Evolutionary conservation across 2,113 vertebrate species (phyloP), one percentile per base, ranked within the genome.

Genomic region (Gobius niger): DNA sequence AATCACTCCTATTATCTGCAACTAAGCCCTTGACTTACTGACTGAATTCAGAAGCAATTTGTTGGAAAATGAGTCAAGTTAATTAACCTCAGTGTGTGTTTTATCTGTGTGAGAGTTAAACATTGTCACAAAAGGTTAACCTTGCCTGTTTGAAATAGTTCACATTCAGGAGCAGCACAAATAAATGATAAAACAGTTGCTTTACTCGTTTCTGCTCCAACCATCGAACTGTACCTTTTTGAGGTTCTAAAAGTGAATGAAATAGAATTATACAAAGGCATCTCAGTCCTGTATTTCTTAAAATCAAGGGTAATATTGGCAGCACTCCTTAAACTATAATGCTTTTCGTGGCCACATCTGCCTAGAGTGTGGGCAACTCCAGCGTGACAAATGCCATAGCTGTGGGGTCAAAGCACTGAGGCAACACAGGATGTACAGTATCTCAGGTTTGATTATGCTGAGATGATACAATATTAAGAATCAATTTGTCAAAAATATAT

Each of bases 321-420:
- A 34, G 41, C 41, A 71, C 4, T 73, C 34, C 73, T 82, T 75
- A 77, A 68, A 44, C 11, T 60, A 61, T 68, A 73, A 75, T 18
- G 68, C 63, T 70, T 77, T 85, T 71, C 12, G 70, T 42, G 63
- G 77, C 67, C 77, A 64, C 70, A 77, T 88, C 73, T 81, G 66
- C 64, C 63, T 47, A 9, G 70, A 63, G 34, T 63, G 63, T 63
- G 59, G 59, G 75, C 42, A 9, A 41, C 18, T 56, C 15, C 65
- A 60, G 73, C 69, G 73, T 70, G 75, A 70, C 53, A 47, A 57
- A 62, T 15, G 16, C 65, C 56, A 47, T 56, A 53, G 75, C 72
- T 49, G 56, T 16, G 40, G 40, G 41, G 40, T 44, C 57, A 60
- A 2, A 12, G 5, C 51, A 53, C 12, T 49, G 47, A 15, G 49